Conservation (phyloP, 2,797 vertebrate species). For the Eulemur coronatus region DNA sequence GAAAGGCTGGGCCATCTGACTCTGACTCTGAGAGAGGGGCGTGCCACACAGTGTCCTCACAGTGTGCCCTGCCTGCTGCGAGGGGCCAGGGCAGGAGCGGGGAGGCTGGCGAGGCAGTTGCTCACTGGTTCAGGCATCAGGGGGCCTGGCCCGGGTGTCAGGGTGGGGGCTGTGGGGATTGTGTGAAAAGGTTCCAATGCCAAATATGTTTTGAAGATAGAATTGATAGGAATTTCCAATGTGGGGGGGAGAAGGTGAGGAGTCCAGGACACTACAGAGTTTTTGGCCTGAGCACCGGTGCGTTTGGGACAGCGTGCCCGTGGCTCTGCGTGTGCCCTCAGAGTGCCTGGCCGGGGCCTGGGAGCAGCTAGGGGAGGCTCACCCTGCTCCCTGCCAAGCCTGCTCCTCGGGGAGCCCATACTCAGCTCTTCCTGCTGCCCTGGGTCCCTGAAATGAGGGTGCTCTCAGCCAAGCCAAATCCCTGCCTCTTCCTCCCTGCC, state of each 20-base stretch:
- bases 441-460: neutral
- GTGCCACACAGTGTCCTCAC: neutral
- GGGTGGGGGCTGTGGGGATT: no score
- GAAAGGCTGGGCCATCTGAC: neutral
- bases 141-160: neutral
- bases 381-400: neutral
- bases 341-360: neutral
- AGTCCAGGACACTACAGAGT: no score
- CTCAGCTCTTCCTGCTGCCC: neutral
- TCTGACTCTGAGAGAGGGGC: constrained; percentile 30
- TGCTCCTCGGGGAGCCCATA: neutral
- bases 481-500: neutral
- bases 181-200: neutral
- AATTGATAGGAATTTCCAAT: neutral
- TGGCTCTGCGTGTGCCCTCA: neutral
- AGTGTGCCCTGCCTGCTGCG: neutral
- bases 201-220: neutral
- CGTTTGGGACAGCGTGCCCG: rapidly evolving
- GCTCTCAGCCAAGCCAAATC: neutral
- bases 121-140: neutral
- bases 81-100: neutral
- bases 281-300: neutral
- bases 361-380: neutral
- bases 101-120: rapidly evolving
- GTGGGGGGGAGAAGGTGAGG: neutral